phyloP scores from a whole-genome alignment of 2,888 invertebrate genomes.

The Fragum sueziense region DNA sequence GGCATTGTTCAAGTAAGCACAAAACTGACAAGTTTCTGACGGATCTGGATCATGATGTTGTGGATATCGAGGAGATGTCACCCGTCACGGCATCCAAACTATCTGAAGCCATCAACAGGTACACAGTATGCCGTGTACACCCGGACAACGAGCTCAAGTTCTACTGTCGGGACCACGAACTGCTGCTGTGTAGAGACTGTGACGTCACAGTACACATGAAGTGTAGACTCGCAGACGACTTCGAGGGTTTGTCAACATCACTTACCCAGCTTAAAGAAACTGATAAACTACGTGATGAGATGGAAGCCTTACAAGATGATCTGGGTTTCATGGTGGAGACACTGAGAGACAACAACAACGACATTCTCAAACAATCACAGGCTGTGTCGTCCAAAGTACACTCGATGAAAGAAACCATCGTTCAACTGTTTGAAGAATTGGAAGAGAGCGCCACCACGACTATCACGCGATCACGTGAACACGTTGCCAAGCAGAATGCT shows the following conservation, averaged over 20 bases:
- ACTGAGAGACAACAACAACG: conserved; percentile 40
- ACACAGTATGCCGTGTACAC: conserved; percentile 38
- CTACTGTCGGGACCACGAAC: conserved; percentile 46
- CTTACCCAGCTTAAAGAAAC: conserved; percentile 28
- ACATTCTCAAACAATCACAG: conserved; percentile 42
- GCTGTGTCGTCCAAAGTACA: conserved; percentile 44
- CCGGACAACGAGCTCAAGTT: conserved; percentile 36
- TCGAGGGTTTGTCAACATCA: conserved; percentile 35
- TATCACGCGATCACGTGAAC: conserved; percentile 36
- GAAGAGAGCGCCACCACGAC: conserved; percentile 39
- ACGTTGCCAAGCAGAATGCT: conserved; percentile 36
- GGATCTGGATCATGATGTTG: conserved; percentile 33
- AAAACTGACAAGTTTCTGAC: conserved; percentile 17
- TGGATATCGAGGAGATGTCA: conserved; percentile 35
- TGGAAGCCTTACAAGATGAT: conserved; percentile 42
- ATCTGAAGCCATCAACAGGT: conserved; percentile 38
- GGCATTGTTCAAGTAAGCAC: conserved; percentile 40
- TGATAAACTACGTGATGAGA: conserved; percentile 37
- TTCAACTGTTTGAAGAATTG: conserved; percentile 47
- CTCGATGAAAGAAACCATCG: conserved; percentile 46
- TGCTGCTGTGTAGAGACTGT: conserved; percentile 43
- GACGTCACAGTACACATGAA: conserved; percentile 43
- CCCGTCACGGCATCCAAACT: conserved; percentile 20
- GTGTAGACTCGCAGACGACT: conserved; percentile 44
- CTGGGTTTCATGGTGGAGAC: conserved; percentile 45